These are phyloP conservation scores for Calosoma granatense DNA, from an alignment of 1,140 invertebrate genomes.

Conservation along the genomic window DNA sequence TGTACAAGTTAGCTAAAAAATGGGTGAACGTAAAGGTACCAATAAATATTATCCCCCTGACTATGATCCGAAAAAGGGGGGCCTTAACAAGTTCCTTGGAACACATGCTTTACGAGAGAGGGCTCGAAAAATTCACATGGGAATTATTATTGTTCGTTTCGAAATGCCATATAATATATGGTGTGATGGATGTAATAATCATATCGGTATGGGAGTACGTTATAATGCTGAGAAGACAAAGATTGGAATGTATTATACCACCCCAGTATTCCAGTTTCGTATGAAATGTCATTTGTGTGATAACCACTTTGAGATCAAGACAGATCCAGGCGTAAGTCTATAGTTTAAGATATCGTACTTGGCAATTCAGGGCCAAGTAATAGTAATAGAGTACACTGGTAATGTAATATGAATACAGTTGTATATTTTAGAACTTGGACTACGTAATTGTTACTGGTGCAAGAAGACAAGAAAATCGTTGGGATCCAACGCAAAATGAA, in stretches of 20 bases:
- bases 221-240: conserved; percentile 99
- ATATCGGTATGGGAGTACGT: conserved; percentile 97
- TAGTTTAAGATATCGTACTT: background rate
- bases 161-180: conserved; percentile 99
- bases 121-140: conserved; percentile 86
- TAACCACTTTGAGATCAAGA: conserved; percentile 98
- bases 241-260: conserved; percentile 97
- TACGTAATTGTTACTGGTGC: conserved; percentile 94
- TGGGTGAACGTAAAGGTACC: conserved; percentile 97
- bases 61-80: conserved; percentile 88
- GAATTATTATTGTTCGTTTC: conserved; percentile 97
- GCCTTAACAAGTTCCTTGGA: conserved; percentile 87
- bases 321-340: conserved; percentile 83
- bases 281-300: conserved; percentile 99
- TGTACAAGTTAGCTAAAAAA: too few species aligned
- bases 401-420: background rate
- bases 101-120: conserved; percentile 94
- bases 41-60: conserved; percentile 99
- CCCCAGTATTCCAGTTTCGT: conserved; percentile 94
- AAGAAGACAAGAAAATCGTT: conserved; percentile 91
- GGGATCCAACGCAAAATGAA: conserved; percentile 95
- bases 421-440: conserved; percentile 74
- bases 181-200: conserved; percentile 96
- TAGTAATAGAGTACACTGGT: too few species aligned
- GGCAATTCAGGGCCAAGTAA: too few species aligned